phyloP scores from a whole-genome alignment of 2,888 invertebrate species.

The Meta bourneti region DNA sequence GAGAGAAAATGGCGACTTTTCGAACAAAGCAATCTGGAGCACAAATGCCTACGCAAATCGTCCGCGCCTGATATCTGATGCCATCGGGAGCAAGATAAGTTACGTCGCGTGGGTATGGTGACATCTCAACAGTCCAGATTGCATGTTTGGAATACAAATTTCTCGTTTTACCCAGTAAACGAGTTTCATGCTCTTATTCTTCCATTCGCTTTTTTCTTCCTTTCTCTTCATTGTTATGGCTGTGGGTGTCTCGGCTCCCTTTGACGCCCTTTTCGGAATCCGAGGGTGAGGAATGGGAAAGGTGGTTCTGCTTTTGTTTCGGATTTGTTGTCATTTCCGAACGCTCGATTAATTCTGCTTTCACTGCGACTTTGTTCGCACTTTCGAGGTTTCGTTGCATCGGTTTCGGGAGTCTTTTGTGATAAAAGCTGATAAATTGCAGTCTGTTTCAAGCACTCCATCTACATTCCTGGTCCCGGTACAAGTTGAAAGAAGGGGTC shows the following conservation, averaged over 20 bases:
- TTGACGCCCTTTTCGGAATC: too few species aligned
- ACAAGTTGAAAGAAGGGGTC: too few species aligned
- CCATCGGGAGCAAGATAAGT: conserved; percentile 9
- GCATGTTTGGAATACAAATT: conserved; percentile 59
- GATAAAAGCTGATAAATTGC: too few species aligned
- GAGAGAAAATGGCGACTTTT: not conserved
- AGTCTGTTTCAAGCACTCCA: too few species aligned
- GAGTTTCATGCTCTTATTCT: conserved; percentile 24
- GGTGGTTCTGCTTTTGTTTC: too few species aligned
- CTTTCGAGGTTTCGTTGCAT: too few species aligned
- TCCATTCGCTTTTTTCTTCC: not conserved
- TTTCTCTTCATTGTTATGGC: not conserved
- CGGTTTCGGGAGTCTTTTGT: too few species aligned
- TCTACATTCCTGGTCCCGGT: too few species aligned
- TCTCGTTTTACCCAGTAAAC: conserved; percentile 59
- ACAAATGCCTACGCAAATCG: conserved; percentile 20
- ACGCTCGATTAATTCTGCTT: not conserved
- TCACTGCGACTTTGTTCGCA: too few species aligned
- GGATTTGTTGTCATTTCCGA: not conserved
- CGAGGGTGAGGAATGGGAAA: too few species aligned
- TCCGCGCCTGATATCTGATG: not conserved
- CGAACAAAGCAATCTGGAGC: conserved; percentile 51
- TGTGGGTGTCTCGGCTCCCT: not conserved
- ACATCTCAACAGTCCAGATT: conserved; percentile 47
- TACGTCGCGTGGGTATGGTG: conserved; percentile 34